Evolutionary conservation across 2,797 vertebrate species (phyloP).

Genomic region (Phoeniculus purpureus): DNA sequence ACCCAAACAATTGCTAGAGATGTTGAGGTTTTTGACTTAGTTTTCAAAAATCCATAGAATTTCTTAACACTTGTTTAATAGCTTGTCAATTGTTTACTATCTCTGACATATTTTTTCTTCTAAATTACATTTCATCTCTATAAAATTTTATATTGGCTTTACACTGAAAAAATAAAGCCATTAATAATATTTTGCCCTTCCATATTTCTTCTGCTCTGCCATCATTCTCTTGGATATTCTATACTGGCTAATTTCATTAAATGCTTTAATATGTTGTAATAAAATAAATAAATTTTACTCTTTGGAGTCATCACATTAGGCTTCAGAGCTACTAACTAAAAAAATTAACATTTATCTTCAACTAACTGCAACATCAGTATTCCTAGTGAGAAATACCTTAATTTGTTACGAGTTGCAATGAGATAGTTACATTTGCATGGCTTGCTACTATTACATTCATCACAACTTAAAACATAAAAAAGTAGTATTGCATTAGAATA

Average conservation of each 20-base stretch:
- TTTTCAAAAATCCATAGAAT: not conserved
- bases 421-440: not conserved
- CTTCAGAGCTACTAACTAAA: not conserved
- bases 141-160: not conserved
- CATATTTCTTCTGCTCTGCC: not conserved
- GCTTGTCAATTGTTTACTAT: not conserved
- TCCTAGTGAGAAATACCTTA: not conserved
- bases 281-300: not conserved
- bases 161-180: not conserved
- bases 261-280: not conserved
- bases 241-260: not conserved
- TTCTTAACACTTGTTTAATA: not conserved
- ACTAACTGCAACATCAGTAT: not conserved
- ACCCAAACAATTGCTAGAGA: rapidly evolving
- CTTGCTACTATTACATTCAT: not conserved
- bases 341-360: not conserved
- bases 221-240: not conserved
- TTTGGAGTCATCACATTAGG: not conserved
- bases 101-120: not conserved
- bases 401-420: not conserved
- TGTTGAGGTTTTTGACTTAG: not conserved
- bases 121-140: not conserved
- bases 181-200: not conserved
- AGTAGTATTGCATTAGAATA: not conserved
- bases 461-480: not conserved